Percentiles rank a stretch among this genome's conserved stretches.
Conservation (phyloP, 1,140 invertebrate species). For the Drosophila bifasciata region DNA sequence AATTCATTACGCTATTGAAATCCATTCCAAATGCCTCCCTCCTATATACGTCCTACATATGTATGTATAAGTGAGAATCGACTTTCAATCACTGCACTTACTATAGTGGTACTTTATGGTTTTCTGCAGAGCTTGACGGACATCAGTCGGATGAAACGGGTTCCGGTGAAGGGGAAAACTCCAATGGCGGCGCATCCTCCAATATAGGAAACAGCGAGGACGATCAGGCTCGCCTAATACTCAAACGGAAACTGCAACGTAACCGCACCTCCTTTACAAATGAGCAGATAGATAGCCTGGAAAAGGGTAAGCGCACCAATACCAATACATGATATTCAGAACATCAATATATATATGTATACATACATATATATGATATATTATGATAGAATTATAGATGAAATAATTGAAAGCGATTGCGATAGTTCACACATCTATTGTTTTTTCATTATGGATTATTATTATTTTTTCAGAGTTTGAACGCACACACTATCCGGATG, state of each 20-base stretch:
- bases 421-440: neutral
- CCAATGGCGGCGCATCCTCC: conserved; percentile 88
- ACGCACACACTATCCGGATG: conserved; percentile 91
- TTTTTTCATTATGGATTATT: too few relatives aligned
- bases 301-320: conserved; percentile 91
- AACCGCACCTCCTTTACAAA: conserved; percentile 99
- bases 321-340: too few relatives aligned
- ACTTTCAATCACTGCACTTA: too few relatives aligned
- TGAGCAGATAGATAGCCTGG: conserved; percentile 99
- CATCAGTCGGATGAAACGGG: conserved; percentile 90
- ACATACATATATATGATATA: too few relatives aligned
- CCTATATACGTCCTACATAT: too few relatives aligned
- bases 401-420: too few relatives aligned
- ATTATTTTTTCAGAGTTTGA: conserved; percentile 95
- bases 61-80: too few relatives aligned
- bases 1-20: too few relatives aligned
- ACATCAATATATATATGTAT: neutral
- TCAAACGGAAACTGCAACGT: conserved; percentile 98
- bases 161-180: conserved; percentile 90
- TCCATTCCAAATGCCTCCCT: too few relatives aligned
- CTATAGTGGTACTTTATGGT: too few relatives aligned
- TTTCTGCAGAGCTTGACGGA: conserved; percentile 85
- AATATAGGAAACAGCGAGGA: conserved; percentile 91
- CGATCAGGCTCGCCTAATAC: conserved; percentile 92
- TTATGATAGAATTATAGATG: too few relatives aligned